These are phyloP conservation scores for Dolichopus griseipennis DNA, from an alignment of 2,888 invertebrate genomes.

Conservation along the genomic window DNA sequence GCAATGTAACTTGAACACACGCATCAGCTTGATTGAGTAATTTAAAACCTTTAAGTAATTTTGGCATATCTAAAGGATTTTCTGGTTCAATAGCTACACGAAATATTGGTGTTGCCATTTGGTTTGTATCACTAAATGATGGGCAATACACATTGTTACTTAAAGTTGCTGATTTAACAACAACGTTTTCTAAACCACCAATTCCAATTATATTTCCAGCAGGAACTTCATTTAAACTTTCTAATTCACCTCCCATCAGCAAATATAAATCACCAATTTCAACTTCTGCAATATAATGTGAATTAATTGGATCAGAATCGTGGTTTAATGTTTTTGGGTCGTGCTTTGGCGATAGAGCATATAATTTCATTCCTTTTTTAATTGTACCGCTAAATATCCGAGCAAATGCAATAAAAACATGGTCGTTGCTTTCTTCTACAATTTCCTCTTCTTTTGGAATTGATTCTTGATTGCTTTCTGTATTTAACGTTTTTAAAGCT, in stretches of 20 bases:
- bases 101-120: constrained; percentile 76
- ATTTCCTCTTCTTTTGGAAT: constrained; percentile 19
- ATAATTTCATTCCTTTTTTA: constrained; percentile 65
- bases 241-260: constrained; percentile 87
- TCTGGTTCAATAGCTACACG: constrained; percentile 88
- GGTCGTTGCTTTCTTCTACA: constrained; percentile 35
- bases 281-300: constrained; percentile 39
- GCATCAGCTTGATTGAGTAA: constrained; percentile 85
- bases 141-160: constrained; percentile 74
- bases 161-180: constrained; percentile 84
- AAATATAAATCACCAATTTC: constrained; percentile 70
- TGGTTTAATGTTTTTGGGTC: constrained; percentile 57
- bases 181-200: constrained; percentile 72
- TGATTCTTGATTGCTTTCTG: constrained; percentile 17
- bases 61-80: constrained; percentile 67
- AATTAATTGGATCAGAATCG: constrained; percentile 22
- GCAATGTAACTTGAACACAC: constrained; percentile 79
- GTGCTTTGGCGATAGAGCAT: constrained; percentile 80
- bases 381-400: constrained; percentile 85
- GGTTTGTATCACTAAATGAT: constrained; percentile 73
- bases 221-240: constrained; percentile 65
- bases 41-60: constrained; percentile 65
- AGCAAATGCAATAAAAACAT: constrained; percentile 82
- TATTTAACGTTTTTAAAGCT: constrained; percentile 21
- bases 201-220: constrained; percentile 92